Evolutionary conservation across 2,113 vertebrate species (phyloP), one percentile per base, ranked within the genome.

Genomic region (Todiramphus saurophagus): DNA sequence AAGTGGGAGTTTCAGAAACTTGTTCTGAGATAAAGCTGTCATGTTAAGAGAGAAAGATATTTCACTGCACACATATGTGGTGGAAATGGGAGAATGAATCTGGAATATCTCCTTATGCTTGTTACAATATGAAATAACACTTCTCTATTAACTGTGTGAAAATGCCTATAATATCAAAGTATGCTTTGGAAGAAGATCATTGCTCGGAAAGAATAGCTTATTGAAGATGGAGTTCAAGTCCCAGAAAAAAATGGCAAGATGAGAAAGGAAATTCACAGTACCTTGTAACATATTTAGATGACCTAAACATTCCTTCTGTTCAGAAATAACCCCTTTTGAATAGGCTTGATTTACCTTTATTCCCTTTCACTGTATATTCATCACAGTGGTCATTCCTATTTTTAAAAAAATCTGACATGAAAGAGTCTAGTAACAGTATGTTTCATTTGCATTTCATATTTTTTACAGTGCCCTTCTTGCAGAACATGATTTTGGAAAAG

Each of bases 11-110:
- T 95, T 78, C 39, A 75, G 69, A 95, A 94, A 82, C 77, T 68
- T 95, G 68, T 89, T 89, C 60, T 68, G 73, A 93, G 93, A 75
- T 94, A 94, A 92, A 94, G 35, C 62, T 96, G 81, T 87, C 69
- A 75, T 30, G 48, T 92, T 67, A 78, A 27, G 58, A 81, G 15
- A 88, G 62, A 83, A 70, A 82, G 67, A 89, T 13, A 78, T 33
- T 51, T 64, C 80, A 50, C 15, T 87, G 48, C 43, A 75, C 27
- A 30, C 17, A 56, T 48, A 90, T 30, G 46, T 89, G 72, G 41
- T 78, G 39, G 50, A 78, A 92, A 84, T 75, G 37, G 41, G 43
- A 41, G 1, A 8, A 46, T 46, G 67, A 27, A 82, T 78, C 73
- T 95, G 93, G 83, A 84, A 72, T 87, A 96, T 23, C 50, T 56